A percentile compares a stretch with the other conserved stretches of the same genome.
These are phyloP conservation scores for Melozone crissalis DNA, from an alignment of 2,113 vertebrate species.

Conservation along the genomic window DNA sequence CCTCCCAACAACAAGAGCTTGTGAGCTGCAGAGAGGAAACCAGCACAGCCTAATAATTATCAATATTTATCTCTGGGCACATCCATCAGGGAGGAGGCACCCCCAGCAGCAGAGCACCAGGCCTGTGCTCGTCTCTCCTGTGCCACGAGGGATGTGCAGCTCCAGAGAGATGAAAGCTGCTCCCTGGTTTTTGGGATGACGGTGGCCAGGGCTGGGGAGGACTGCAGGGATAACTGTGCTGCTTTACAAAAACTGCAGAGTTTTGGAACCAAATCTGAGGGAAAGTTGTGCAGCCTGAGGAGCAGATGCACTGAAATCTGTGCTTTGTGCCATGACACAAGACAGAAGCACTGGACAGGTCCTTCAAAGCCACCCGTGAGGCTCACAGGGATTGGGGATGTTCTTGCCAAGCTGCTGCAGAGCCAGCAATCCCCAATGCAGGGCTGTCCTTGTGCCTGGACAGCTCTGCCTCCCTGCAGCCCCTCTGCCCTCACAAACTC, in stretches of 20 bases:
- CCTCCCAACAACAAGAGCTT: neutral
- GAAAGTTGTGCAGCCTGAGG: neutral
- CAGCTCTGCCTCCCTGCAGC: neutral
- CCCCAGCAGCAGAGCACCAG: neutral
- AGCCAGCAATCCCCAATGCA: rapidly evolving
- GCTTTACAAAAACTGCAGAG: neutral
- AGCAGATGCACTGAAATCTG: neutral
- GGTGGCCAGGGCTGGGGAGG: neutral
- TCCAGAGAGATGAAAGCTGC: slow-evolving; percentile 14
- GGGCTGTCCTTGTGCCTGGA: neutral
- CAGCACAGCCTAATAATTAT: neutral
- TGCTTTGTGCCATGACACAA: neutral
- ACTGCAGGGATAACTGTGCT: neutral
- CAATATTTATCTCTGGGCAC: slow-evolving; percentile 22
- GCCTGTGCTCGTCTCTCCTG: neutral
- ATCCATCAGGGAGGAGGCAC: slow-evolving; percentile 12
- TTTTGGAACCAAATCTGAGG: slow-evolving; percentile 3
- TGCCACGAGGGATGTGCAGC: neutral
- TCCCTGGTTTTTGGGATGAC: neutral
- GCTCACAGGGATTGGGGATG: neutral
- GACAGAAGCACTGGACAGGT: neutral
- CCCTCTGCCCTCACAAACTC: neutral
- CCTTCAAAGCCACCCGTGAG: neutral
- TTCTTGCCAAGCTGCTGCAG: neutral
- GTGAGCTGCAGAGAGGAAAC: neutral